A percentile compares a stretch with the other conserved stretches of the same genome.
Conservation (phyloP, 2,113 vertebrate species). For the Pyxicephalus adspersus region DNA sequence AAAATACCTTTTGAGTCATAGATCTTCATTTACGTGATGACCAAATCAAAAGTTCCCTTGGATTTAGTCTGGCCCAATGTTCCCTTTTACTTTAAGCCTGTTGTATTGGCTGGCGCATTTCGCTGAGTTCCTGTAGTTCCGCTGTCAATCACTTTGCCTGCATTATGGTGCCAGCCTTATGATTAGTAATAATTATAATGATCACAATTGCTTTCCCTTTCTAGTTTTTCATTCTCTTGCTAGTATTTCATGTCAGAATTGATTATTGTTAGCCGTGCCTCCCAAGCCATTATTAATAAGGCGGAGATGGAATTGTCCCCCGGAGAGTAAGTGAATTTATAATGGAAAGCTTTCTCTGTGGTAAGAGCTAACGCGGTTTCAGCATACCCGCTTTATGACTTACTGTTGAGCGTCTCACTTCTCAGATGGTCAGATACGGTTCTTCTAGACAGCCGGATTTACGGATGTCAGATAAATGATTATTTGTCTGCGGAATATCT, state of each 20-base stretch:
- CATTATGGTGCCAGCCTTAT: conserved; percentile 17
- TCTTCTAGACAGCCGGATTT: conserved; percentile 8
- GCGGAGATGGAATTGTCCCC: conserved; percentile 34
- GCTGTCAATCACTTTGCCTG: conserved; percentile 8
- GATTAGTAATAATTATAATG: conserved; percentile 21
- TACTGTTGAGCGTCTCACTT: conserved; percentile 7
- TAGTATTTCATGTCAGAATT: conserved; percentile 29
- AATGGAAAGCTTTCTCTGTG: conserved; percentile 12
- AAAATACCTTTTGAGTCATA: no score
- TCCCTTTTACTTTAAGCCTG: background rate
- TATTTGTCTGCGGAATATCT: conserved; percentile 14
- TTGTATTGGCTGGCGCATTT: background rate
- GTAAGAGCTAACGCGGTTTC: background rate
- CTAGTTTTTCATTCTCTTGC: background rate
- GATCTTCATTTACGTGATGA: no score
- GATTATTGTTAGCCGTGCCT: background rate
- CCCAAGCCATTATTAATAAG: conserved; percentile 13
- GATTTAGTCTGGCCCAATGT: no score
- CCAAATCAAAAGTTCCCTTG: no score
- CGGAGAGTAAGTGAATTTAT: conserved; percentile 32
- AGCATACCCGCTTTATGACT: conserved; percentile 8
- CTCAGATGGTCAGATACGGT: conserved; percentile 1
- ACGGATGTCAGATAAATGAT: background rate
- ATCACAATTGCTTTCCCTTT: conserved; percentile 1
- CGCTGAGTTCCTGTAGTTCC: background rate